These are phyloP conservation scores for Threskiornis aethiopicus DNA, from an alignment of 2,797 vertebrate species.

Conservation along the genomic window DNA sequence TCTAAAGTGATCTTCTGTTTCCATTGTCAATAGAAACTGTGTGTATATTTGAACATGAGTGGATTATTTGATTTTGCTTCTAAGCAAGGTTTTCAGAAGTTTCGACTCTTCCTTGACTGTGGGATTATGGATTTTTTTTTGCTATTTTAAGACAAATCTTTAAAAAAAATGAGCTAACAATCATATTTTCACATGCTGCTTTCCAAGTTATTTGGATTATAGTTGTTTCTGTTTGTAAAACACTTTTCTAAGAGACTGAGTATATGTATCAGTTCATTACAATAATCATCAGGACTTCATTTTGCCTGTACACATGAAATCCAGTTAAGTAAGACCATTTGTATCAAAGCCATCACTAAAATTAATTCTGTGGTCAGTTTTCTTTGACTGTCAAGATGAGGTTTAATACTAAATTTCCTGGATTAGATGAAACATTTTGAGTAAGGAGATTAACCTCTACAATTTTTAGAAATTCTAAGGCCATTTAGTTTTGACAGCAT, in stretches of 20 bases:
- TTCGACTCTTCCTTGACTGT: not conserved
- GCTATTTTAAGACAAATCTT: not conserved
- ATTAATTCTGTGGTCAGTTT: not conserved
- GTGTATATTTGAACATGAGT: not conserved
- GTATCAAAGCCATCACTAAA: not conserved
- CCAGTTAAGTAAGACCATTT: not conserved
- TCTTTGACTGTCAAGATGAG: not conserved
- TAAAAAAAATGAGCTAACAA: not conserved
- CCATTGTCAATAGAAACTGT: not conserved
- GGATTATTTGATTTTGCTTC: not conserved
- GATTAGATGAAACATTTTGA: not conserved
- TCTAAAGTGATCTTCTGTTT: not conserved
- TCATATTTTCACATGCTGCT: not conserved
- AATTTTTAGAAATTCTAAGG: not conserved
- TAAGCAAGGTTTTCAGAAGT: not conserved
- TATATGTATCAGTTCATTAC: not conserved
- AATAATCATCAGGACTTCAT: not conserved
- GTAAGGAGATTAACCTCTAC: not conserved
- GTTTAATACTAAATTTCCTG: not conserved
- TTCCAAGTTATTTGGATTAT: not conserved
- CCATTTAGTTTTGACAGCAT: not conserved
- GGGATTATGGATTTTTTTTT: not conserved
- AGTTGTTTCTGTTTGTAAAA: not conserved
- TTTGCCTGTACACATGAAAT: conserved; percentile 5
- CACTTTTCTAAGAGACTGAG: not conserved